Conservation (phyloP, 2,113 vertebrate genomes). For the Willisornis vidua region DNA sequence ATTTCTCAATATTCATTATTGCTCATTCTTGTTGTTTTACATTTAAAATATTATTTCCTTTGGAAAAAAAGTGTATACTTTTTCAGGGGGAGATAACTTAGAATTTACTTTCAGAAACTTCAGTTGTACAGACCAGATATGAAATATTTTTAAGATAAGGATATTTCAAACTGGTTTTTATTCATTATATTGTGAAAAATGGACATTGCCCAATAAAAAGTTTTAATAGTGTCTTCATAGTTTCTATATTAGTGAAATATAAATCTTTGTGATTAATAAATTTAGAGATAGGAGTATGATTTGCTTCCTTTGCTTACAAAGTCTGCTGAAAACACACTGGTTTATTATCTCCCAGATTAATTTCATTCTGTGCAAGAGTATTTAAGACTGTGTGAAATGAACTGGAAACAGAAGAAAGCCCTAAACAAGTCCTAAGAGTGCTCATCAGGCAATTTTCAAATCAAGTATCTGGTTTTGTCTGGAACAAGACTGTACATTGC, state of each 20-base stretch:
- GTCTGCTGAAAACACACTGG: not conserved
- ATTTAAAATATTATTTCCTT: not conserved
- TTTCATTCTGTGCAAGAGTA: not conserved
- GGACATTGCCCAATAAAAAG: not conserved
- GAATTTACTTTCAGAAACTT: not conserved
- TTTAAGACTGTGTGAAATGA: not conserved
- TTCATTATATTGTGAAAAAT: not conserved
- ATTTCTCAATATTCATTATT: not conserved
- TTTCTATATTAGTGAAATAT: not conserved
- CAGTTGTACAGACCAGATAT: not conserved
- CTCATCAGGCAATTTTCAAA: constrained; percentile 31
- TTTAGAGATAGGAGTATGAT: not conserved
- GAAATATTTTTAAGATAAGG: not conserved
- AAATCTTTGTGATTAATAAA: not conserved
- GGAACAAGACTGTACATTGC: not conserved
- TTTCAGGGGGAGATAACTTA: not conserved
- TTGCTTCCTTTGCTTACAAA: not conserved
- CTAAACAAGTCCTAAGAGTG: not conserved
- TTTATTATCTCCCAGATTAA: not conserved
- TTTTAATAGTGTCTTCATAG: not conserved
- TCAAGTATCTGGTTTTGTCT: constrained; percentile 16
- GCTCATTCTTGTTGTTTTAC: not conserved
- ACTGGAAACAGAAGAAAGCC: not conserved
- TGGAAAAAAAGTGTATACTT: accelerated
- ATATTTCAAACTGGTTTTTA: not conserved